Evolutionary conservation across 2,113 vertebrate genomes (phyloP).

Genomic region (Ictalurus punctatus): DNA sequence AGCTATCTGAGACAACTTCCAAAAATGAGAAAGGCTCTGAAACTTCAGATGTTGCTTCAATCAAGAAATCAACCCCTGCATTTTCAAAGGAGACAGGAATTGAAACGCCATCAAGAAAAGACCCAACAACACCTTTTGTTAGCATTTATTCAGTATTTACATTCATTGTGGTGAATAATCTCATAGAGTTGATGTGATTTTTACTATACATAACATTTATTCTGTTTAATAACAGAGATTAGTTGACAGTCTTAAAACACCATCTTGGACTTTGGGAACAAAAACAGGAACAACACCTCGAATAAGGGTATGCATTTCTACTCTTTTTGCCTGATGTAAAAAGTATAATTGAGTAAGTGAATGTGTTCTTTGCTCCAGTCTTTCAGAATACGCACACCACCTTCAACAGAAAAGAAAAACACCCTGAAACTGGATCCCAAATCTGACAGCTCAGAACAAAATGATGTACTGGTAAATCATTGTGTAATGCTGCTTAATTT

Average conservation of each 20-base stretch:
- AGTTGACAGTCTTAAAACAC: conserved; percentile 50
- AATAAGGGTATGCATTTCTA: conserved; percentile 66
- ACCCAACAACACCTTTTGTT: conserved; percentile 29
- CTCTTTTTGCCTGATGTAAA: neutral
- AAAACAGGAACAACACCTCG: conserved; percentile 52
- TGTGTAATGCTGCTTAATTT: neutral
- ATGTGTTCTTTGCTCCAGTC: conserved; percentile 67
- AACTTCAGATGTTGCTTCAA: conserved; percentile 44
- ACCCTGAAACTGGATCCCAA: conserved; percentile 78
- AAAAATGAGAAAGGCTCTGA: conserved; percentile 45
- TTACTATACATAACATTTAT: neutral
- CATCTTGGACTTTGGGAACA: conserved; percentile 46
- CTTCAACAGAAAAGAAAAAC: conserved; percentile 69
- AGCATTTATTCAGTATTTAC: conserved; percentile 6
- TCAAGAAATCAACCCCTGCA: conserved; percentile 53
- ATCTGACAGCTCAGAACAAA: conserved; percentile 86
- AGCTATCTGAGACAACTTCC: conserved; percentile 39
- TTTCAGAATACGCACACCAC: conserved; percentile 84
- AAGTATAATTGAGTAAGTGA: neutral
- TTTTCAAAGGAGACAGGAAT: conserved; percentile 50
- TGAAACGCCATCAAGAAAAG: conserved; percentile 42
- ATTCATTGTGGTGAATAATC: neutral
- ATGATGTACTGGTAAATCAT: conserved; percentile 82
- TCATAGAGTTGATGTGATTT: neutral
- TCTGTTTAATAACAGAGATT: conserved; percentile 45